These are phyloP conservation scores for Synodontis membranacea DNA, from an alignment of 2,113 vertebrate species.

Conservation along the genomic window DNA sequence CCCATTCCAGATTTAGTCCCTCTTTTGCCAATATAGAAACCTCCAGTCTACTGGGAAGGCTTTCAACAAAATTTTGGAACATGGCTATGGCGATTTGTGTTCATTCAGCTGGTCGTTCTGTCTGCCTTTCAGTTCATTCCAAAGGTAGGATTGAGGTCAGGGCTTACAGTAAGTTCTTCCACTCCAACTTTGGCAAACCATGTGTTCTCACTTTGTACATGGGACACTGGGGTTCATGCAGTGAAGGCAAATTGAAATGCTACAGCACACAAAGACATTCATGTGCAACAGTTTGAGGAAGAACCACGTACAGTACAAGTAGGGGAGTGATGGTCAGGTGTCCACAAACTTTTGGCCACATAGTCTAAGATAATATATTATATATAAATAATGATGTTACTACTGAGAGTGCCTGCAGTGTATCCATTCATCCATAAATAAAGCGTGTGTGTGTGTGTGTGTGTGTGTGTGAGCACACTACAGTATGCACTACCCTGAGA, in stretches of 20 bases:
- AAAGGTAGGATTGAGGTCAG: not conserved
- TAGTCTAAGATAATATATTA: not conserved
- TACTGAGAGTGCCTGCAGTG: not conserved
- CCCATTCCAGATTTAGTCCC: not conserved
- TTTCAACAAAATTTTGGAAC: not conserved
- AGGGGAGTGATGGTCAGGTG: not conserved
- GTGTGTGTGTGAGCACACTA: not conserved
- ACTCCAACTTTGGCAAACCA: not conserved
- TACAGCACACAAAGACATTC: not conserved
- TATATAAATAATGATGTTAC: not conserved
- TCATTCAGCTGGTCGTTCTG: not conserved
- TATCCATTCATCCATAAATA: slow-evolving; percentile 31
- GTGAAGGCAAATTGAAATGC: not conserved
- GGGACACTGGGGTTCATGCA: not conserved
- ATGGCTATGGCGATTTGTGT: not conserved
- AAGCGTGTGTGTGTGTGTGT: slow-evolving; percentile 17
- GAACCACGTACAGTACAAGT: not conserved
- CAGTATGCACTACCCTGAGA: not conserved
- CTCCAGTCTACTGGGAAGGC: not conserved
- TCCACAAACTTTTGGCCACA: not conserved
- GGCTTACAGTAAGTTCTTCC: not conserved
- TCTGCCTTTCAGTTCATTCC: not conserved
- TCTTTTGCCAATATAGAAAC: not conserved
- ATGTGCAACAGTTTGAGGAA: not conserved
- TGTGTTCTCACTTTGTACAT: not conserved